Evolutionary conservation across 2,113 vertebrate species (phyloP), one percentile per base, ranked within the genome.

Genomic region (Aplodontia rufa): DNA sequence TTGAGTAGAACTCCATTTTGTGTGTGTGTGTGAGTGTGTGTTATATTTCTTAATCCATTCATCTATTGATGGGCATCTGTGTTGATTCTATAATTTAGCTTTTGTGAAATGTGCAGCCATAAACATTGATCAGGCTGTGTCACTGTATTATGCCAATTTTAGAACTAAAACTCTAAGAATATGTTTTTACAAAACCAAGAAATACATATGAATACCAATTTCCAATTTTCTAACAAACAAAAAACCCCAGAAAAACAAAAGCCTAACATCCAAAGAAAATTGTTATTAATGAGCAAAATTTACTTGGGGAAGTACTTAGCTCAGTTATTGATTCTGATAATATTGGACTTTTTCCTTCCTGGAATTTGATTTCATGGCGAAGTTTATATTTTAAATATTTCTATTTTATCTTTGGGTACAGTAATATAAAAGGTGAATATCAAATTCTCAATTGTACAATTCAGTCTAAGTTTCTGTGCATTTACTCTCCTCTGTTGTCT

Each of bases 391-490:
- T 45, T 30, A 55, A 75, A 10, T 74, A 51, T 88, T 75, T 4
- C 49, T 89, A 47, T 90, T 95, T 91, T 78, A 64, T 8, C 42
- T 93, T 88, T 91, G 16, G 13, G 66, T 79, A 13, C 32, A 64
- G 55, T 26, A 86, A 47, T 28, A 19, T 32, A 40, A 94, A 94
- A 93, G 2, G 24, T 82, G 14, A 86, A 75, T 94, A 86, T 93
- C 53, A 45, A 86, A 95, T 94, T 91, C 13, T 78, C 53, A 83
- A 22, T n/a, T 72, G 1, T 96, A 86, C 89, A 91, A 85, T 2
- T 68, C n/a, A 24, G 24, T 80, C 37, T 85, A 19, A 8, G 11
- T 68, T 51, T 92, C 42, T 93, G 1, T 60, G 45, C 69, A 3
- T 58, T 89, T 84, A 47, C 81, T 53, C 22, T 64, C 35, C 30